phyloP scores from a whole-genome alignment of 2,888 invertebrate species.

The Meta bourneti region DNA sequence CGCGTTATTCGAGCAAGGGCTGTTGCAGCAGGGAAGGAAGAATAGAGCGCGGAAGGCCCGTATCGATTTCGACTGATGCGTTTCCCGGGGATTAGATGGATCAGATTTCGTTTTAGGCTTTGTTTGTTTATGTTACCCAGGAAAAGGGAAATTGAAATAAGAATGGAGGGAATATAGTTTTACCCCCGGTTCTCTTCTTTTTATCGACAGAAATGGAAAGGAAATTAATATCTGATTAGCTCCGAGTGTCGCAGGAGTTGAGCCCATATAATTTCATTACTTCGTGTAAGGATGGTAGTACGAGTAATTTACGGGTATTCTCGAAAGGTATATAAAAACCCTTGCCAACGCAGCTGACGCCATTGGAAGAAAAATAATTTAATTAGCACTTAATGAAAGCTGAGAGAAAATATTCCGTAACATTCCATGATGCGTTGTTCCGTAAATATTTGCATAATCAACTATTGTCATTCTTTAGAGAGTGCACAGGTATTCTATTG shows the following conservation, averaged over 20 bases:
- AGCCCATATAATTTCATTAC: not conserved
- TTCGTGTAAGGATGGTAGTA: too few species aligned
- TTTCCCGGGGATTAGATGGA: slow-evolving; percentile 57
- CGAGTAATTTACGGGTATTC: too few species aligned
- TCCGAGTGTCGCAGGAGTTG: not conserved
- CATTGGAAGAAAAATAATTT: too few species aligned
- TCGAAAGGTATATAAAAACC: too few species aligned
- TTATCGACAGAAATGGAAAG: not conserved
- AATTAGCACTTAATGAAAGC: too few species aligned
- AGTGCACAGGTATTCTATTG: too few species aligned
- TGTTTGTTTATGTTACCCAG: slow-evolving; percentile 39
- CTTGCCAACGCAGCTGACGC: too few species aligned
- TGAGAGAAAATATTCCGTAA: too few species aligned
- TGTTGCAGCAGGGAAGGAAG: slow-evolving; percentile 14
- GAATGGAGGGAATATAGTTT: slow-evolving; percentile 56
- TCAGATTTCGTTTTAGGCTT: slow-evolving; percentile 59
- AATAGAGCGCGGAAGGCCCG: slow-evolving; percentile 14
- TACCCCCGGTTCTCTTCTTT: not conserved
- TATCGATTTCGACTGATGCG: slow-evolving; percentile 63
- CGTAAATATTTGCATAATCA: too few species aligned
- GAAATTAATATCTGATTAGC: not conserved
- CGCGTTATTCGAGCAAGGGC: slow-evolving; percentile 47
- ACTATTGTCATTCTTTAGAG: too few species aligned
- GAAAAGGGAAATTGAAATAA: slow-evolving; percentile 52
- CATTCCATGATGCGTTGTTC: too few species aligned